A percentile compares a stretch with the other conserved stretches of the same genome.
These are phyloP conservation scores for Dipus sagitta DNA, from an alignment of 2,797 vertebrate genomes.

Conservation along the genomic window DNA sequence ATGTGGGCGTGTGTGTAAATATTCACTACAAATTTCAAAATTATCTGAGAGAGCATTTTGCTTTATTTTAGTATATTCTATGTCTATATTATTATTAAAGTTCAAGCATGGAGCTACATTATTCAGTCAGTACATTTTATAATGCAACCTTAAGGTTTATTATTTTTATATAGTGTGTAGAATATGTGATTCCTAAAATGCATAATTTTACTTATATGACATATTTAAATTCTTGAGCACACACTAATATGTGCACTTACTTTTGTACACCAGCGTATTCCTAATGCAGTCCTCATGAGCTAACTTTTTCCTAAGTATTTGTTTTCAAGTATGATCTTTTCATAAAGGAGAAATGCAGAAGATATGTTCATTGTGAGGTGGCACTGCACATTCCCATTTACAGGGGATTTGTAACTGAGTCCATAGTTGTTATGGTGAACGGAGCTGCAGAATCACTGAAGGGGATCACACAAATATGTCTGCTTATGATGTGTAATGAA, in stretches of 20 bases:
- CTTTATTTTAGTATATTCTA: constrained; percentile 11
- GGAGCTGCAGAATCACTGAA: constrained; percentile 24
- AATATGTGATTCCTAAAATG: not conserved
- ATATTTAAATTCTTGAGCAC: not conserved
- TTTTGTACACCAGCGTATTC: not conserved
- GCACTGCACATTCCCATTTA: not conserved
- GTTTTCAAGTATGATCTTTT: not conserved
- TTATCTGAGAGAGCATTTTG: not conserved
- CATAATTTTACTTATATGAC: not conserved
- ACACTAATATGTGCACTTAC: not conserved
- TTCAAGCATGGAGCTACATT: not conserved
- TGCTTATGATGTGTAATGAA: constrained; percentile 70
- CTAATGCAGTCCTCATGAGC: not conserved
- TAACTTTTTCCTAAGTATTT: not conserved
- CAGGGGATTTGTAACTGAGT: not conserved
- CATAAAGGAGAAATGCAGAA: not conserved
- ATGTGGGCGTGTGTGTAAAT: accelerated
- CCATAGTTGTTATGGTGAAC: not conserved
- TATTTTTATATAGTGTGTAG: not conserved
- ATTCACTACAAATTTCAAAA: not conserved
- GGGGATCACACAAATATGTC: constrained; percentile 75
- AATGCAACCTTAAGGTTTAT: not conserved
- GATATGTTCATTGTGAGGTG: not conserved
- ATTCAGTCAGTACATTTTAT: not conserved
- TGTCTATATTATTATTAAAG: not conserved